These are phyloP conservation scores for Sebastes oblongus DNA, from an alignment of 2,797 vertebrate genomes.

Conservation along the genomic window DNA sequence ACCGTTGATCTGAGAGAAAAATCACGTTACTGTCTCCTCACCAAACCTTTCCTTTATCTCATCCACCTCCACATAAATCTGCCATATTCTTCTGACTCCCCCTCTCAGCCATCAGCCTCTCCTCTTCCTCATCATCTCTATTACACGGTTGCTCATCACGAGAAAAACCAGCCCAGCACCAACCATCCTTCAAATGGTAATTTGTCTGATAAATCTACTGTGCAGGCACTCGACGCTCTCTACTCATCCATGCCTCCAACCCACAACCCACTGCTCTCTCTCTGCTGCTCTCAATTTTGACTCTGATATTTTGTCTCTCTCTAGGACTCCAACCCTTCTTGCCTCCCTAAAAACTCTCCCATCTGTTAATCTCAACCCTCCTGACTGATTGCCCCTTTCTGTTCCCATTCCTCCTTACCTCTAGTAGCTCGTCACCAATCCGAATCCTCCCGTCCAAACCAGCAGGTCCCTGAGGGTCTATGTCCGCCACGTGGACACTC, in stretches of 20 bases:
- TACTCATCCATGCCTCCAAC: conserved; percentile 3
- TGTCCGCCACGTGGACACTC: conserved; percentile 89
- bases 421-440: conserved; percentile 92
- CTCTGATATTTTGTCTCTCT: conserved; percentile 21
- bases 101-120: neutral
- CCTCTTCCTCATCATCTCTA: conserved; percentile 34
- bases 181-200: conserved; percentile 43
- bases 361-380: conserved; percentile 4
- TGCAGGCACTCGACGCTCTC: neutral
- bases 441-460: conserved; percentile 89
- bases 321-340: neutral
- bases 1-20: conserved; percentile 89
- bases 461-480: conserved; percentile 90
- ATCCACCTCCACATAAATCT: conserved; percentile 7
- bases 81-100: neutral
- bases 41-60: neutral
- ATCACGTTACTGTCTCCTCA: neutral
- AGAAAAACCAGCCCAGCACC: conserved; percentile 11
- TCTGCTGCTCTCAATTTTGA: conserved; percentile 19
- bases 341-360: neutral
- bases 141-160: conserved; percentile 15
- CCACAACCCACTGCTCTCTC: conserved; percentile 23
- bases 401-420: conserved; percentile 81
- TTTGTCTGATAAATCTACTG: conserved; percentile 47
- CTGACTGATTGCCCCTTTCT: neutral